phyloP scores from a whole-genome alignment of 2,888 invertebrate genomes.

The Heliconius aoede region DNA sequence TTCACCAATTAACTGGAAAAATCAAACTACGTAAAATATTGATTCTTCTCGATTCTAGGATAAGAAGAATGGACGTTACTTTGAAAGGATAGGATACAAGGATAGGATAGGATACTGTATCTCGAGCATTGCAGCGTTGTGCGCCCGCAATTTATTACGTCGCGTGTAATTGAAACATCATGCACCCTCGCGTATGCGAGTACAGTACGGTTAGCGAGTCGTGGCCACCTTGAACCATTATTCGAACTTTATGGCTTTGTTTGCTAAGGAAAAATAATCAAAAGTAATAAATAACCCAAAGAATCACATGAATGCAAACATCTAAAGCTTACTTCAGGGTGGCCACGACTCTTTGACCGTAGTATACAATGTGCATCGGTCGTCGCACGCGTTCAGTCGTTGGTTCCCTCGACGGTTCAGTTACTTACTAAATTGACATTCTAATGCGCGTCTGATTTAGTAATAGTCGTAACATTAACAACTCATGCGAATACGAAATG shows the following conservation, averaged over 20 bases:
- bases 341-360: too few species aligned
- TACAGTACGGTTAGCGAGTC: too few species aligned
- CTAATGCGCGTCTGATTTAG: slow-evolving; percentile 13
- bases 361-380: not conserved
- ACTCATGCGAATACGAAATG: not conserved
- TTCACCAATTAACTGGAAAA: too few species aligned
- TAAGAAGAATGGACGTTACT: not conserved
- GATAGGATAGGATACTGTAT: not conserved
- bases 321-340: too few species aligned
- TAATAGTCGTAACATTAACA: slow-evolving; percentile 6
- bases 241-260: too few species aligned
- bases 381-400: not conserved
- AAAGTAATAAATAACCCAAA: too few species aligned
- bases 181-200: not conserved
- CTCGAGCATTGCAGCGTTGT: slow-evolving; percentile 6
- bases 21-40: too few species aligned
- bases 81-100: not conserved
- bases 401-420: slow-evolving; percentile 19
- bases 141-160: slow-evolving; percentile 34
- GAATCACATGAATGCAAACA: too few species aligned
- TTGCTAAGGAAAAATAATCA: too few species aligned
- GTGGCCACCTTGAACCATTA: too few species aligned
- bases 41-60: slow-evolving; percentile 28
- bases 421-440: slow-evolving; percentile 16
- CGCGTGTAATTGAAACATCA: slow-evolving; percentile 44